Base-by-base conservation (phyloP, 2,888 invertebrate genomes). In the Gymnosoma rotundatum region DNA sequence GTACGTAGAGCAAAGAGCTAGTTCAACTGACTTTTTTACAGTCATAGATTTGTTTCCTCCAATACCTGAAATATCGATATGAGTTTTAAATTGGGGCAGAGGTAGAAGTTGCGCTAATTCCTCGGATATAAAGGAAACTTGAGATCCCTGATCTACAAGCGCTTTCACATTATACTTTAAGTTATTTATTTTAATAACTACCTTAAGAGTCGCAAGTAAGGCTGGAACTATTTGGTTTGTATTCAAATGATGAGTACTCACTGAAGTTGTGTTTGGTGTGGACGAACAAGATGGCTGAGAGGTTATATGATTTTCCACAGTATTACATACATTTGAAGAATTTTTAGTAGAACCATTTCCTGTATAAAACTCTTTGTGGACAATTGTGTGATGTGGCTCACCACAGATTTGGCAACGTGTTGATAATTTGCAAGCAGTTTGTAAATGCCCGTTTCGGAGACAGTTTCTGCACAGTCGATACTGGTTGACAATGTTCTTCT, bases 401-500 rank as follows among this genome's bases (percentile, higher is more conserved):
- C 58, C 18, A 38, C 64, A 73, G 18, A 5, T 72, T 32, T 79
- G 64, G 45, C 66, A 32, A 73, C 58, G 5, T 9, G 56, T 64
- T 16, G 14, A 3, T 6, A 60, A 16, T 60, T 63, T 64, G 21
- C 73, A 78, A 50, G 21, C 72, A 78, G 54, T 38, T 56, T 82
- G 70, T 36, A 70, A 52, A 54, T 76, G 76, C 14, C 78, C 73
- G 45, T 50, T 12, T 16, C 72, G 66, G 12, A 78, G 58, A 52
- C 83, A 83, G 64, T 83, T 83, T 54, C 45, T 48, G 42, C 74
- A 78, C 2, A 78, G 14, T 2, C 58, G 73, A 60, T 83, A 18
- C 58, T 74, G 61, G 36, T 32, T 69, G 18, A 74, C 48, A 38
- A 78, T 32, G 14, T 58, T 42, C 18, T 78, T 73, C 48, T 69